Evolutionary conservation across 1,140 invertebrate genomes (phyloP), one percentile per base, ranked within the genome.

Genomic region (Hylaeus anthracinus): DNA sequence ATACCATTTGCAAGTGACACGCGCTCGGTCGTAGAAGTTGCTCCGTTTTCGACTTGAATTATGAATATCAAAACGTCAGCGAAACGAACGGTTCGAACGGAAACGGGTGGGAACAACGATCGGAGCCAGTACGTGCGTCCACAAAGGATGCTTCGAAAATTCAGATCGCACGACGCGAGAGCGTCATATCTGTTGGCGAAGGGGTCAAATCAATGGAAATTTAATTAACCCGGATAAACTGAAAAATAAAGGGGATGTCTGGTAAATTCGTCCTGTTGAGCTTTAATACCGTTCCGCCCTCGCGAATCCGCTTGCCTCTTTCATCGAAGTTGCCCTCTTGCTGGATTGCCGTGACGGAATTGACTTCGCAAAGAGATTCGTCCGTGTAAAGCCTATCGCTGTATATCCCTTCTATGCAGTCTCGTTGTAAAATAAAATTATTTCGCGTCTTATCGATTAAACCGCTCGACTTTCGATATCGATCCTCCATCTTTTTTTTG

Each of bases 311-410:
- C 69, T 81, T 76, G 43, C 73, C 72, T 74, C 64, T 78, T 72
- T 82, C 71, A 72, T 74, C 69, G 74, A 51, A 73, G 60, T 82
- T 84, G 55, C 15, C 39, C 56, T 65, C 39, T 58, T 65, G 56
- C 6, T 60, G 75, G 83, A 86, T 86, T 85, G 85, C 39, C 39
- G 63, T 74, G 74, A 73, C 71, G 37, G 4, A 74, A 85, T 86
- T 69, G 79, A 77, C 43, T 82, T 55, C 37, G 48, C 10, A 58
- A 69, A 63, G 15, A n/a, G 69, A 58, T 76, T 48, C 53, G 53
- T 56, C 55, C 73, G 55, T 63, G 56, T 76, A 60, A 48, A 73
- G 60, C 55, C 76, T 72, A 67, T 60, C 61, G 10, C 10, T 60
- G 53, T 75, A 81, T 64, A 65, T 72, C n/a, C 8, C n/a, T 6